Conservation (phyloP, 2,797 vertebrate species). For the Ptychadena robeensis region DNA sequence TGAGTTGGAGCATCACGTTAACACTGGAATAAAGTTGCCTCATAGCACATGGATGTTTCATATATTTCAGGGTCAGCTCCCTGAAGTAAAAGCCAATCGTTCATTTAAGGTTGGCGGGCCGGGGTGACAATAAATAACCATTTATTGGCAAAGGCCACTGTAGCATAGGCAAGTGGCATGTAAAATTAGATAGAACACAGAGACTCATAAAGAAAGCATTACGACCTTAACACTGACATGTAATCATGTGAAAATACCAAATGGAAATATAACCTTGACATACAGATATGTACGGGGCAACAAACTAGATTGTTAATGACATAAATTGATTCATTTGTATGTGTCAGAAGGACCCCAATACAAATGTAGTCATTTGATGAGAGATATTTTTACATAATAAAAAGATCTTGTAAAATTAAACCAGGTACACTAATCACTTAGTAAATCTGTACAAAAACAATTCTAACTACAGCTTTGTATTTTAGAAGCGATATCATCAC, state of each 20-base stretch:
- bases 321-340: too few relatives aligned
- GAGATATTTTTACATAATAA: too few relatives aligned
- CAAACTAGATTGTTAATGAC: too few relatives aligned
- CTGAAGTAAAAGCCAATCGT: background rate
- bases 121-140: constrained; percentile 6
- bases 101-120: constrained; percentile 9
- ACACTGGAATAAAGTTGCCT: constrained; percentile 2
- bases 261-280: background rate
- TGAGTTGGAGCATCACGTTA: background rate
- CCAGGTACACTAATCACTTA: too few relatives aligned
- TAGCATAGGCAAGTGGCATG: background rate
- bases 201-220: constrained; percentile 9
- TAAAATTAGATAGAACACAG: constrained; percentile 10
- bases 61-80: constrained; percentile 10
- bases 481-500: too few relatives aligned
- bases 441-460: too few relatives aligned
- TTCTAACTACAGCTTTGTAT: too few relatives aligned
- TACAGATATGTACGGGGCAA: background rate
- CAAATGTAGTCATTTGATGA: too few relatives aligned
- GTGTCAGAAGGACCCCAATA: too few relatives aligned
- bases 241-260: background rate
- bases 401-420: too few relatives aligned
- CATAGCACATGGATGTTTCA: background rate
- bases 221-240: constrained; percentile 8
- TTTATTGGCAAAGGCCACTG: constrained; percentile 27